These are phyloP conservation scores for Sebastes oblongus DNA, from an alignment of 2,797 vertebrate species.

Conservation along the genomic window DNA sequence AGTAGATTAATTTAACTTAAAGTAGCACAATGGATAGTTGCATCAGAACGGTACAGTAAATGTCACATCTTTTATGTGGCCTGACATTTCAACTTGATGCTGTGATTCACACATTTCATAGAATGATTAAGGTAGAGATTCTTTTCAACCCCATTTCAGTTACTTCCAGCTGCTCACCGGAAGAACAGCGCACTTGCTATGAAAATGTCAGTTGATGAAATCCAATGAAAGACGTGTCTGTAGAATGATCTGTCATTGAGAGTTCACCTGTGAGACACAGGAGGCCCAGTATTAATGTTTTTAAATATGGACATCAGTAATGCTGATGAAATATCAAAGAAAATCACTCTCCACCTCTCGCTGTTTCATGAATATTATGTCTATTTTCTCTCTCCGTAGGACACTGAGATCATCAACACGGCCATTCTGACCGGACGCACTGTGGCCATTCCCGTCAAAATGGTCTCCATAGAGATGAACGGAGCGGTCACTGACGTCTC, in stretches of 20 bases:
- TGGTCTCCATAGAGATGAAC: conserved; percentile 95
- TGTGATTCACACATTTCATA: conserved; percentile 7
- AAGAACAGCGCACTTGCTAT: conserved; percentile 14
- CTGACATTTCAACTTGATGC: neutral
- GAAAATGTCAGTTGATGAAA: conserved; percentile 65
- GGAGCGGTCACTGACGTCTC: conserved; percentile 90
- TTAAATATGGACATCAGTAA: conserved; percentile 37
- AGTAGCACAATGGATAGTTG: neutral
- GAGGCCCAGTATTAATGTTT: conserved; percentile 9
- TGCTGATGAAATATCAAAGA: conserved; percentile 46
- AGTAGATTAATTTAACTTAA: neutral
- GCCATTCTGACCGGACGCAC: conserved; percentile 96
- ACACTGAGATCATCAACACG: conserved; percentile 98
- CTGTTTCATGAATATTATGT: conserved; percentile 25
- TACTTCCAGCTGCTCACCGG: neutral
- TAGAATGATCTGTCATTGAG: conserved; percentile 12
- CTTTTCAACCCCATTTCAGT: conserved; percentile 19
- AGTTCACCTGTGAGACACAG: conserved; percentile 21
- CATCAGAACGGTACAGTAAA: conserved; percentile 1
- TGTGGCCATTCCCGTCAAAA: conserved; percentile 96
- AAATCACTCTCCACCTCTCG: conserved; percentile 6
- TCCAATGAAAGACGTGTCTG: conserved; percentile 31
- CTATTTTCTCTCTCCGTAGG: conserved; percentile 73
- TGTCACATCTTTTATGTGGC: conserved; percentile 21
- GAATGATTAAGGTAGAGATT: conserved; percentile 6